Percentiles rank a stretch among this genome's conserved stretches.
Conservation (phyloP, 2,888 invertebrate genomes). For the Dicranocentrus wangi region DNA sequence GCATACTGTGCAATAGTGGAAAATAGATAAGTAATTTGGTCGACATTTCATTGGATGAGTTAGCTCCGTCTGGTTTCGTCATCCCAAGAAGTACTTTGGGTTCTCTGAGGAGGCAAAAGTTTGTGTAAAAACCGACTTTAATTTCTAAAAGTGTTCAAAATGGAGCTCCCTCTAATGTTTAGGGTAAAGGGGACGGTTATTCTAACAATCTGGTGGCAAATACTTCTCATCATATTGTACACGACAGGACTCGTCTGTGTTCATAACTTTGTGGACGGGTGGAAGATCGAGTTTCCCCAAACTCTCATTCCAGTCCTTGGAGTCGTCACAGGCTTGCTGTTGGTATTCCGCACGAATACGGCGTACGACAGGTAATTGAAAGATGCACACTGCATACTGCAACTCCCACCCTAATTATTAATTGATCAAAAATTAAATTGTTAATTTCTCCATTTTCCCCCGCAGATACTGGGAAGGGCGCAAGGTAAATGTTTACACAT, state of each 20-base stretch:
- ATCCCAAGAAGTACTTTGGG: too few relatives aligned
- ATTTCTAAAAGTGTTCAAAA: too few relatives aligned
- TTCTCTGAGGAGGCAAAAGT: too few relatives aligned
- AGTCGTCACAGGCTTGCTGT: conserved; percentile 70
- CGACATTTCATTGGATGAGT: too few relatives aligned
- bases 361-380: conserved; percentile 69
- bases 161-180: conserved; percentile 59
- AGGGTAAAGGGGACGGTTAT: conserved; percentile 64
- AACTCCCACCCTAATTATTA: too few relatives aligned
- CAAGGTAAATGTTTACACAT: too few relatives aligned
- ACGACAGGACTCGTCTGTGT: conserved; percentile 46
- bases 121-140: too few relatives aligned
- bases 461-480: conserved; percentile 70
- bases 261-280: conserved; percentile 57
- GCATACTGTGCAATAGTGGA: too few relatives aligned
- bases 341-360: conserved; percentile 72
- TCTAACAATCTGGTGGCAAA: conserved; percentile 60
- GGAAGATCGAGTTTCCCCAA: conserved; percentile 63
- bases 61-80: too few relatives aligned
- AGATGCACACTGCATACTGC: too few relatives aligned
- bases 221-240: conserved; percentile 49
- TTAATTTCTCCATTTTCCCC: background rate
- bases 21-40: too few relatives aligned
- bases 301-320: conserved; percentile 70
- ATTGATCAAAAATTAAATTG: background rate